A percentile compares a stretch with the other conserved stretches of the same genome.
Evolutionary conservation across 1,140 invertebrate genomes (phyloP).

Genomic region (Drosophila repleta): DNA sequence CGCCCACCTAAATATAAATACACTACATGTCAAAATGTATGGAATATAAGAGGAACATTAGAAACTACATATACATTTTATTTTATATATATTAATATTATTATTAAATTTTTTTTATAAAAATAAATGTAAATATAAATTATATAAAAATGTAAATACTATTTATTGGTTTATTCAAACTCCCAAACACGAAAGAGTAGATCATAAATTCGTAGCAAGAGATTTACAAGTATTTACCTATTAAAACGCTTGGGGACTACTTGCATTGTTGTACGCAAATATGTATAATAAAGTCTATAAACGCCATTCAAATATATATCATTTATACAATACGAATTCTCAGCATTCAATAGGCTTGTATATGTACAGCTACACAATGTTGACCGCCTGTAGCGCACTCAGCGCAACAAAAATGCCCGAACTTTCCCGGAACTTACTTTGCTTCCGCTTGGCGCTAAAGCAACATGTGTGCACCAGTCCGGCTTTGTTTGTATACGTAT

Average conservation of each 20-base stretch:
- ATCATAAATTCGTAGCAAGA: not conserved
- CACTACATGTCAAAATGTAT: slow-evolving; percentile 14
- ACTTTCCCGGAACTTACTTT: slow-evolving; percentile 55
- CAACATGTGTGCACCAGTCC: slow-evolving; percentile 67
- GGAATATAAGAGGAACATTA: slow-evolving; percentile 22
- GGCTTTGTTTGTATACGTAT: slow-evolving; percentile 14
- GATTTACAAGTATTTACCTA: not conserved
- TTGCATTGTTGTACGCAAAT: no score
- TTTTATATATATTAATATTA: not conserved
- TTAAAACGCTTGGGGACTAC: not conserved
- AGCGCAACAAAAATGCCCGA: slow-evolving; percentile 19
- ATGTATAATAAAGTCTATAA: no score
- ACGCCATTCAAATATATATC: not conserved
- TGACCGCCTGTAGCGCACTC: slow-evolving; percentile 35
- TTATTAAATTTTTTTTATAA: not conserved
- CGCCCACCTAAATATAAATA: slow-evolving; percentile 58
- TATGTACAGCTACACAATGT: not conserved
- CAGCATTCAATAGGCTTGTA: not conserved
- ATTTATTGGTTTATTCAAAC: no score
- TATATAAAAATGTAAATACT: no score
- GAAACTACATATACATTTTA: no score
- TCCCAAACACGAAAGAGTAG: no score
- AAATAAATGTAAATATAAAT: no score
- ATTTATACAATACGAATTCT: not conserved
- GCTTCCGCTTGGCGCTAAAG: slow-evolving; percentile 58